Conservation (phyloP, 1,140 invertebrate genomes). For the Probaryconus sp. region DNA sequence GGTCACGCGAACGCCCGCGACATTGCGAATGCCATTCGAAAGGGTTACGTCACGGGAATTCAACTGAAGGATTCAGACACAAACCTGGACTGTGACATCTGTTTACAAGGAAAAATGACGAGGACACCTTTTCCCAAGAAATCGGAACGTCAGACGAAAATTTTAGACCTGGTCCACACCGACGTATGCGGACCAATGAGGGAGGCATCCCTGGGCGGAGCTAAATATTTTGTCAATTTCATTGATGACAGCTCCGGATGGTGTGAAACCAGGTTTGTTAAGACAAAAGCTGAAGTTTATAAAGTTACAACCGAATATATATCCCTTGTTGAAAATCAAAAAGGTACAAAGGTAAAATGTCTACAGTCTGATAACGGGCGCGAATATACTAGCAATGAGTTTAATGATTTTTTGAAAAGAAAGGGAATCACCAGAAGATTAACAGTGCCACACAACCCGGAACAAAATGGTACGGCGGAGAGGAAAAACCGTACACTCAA, state of each 20-base stretch:
- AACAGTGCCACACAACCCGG: conserved; percentile 45
- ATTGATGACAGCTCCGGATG: conserved; percentile 68
- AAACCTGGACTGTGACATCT: conserved; percentile 28
- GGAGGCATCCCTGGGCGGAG: conserved; percentile 54
- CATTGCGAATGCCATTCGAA: conserved; percentile 3
- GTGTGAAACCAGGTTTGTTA: conserved; percentile 71
- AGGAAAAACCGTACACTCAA: conserved; percentile 66
- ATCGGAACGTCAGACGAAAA: conserved; percentile 43
- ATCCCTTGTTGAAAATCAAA: conserved; percentile 16
- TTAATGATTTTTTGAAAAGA: conserved; percentile 8
- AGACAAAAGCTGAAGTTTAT: conserved; percentile 62
- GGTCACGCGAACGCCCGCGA: conserved; percentile 5
- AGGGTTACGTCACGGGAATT: background rate
- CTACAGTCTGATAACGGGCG: conserved; percentile 15
- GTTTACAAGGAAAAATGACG: conserved; percentile 57
- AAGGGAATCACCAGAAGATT: conserved; percentile 56
- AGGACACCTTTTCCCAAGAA: conserved; percentile 46
- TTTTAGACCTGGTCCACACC: conserved; percentile 68
- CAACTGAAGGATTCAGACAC: background rate
- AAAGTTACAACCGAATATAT: conserved; percentile 4
- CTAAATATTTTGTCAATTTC: conserved; percentile 71
- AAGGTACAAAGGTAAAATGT: background rate
- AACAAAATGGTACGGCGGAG: conserved; percentile 75
- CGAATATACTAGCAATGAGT: conserved; percentile 10
- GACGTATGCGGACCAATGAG: conserved; percentile 72